Conservation (phyloP, 2,888 invertebrate genomes). For the Ommatoiulus sabulosus region DNA sequence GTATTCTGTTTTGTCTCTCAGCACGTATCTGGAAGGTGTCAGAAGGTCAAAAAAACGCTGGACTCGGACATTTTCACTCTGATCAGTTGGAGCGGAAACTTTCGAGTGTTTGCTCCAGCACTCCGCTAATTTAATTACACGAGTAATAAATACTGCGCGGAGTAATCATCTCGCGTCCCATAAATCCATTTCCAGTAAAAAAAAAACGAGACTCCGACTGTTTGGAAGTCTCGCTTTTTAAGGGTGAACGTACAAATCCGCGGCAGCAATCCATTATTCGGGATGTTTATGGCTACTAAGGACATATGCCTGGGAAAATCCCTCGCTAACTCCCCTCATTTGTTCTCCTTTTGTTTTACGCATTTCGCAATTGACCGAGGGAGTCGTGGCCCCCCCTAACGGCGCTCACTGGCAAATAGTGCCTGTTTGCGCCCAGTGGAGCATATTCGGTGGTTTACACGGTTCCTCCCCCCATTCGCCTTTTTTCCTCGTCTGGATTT, state of each 20-base stretch:
- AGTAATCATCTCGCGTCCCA: constrained; percentile 2
- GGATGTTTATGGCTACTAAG: constrained; percentile 30
- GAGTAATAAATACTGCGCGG: neutral
- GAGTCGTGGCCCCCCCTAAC: neutral
- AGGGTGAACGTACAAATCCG: neutral
- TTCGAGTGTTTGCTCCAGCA: neutral
- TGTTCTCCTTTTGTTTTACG: constrained; percentile 31
- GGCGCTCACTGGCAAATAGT: neutral
- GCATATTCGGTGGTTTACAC: constrained; percentile 21
- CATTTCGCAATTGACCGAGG: neutral
- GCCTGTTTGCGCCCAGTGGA: neutral
- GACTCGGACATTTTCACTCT: too few species aligned
- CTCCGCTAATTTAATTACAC: neutral
- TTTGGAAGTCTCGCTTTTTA: neutral
- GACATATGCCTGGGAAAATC: neutral
- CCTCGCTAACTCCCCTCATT: constrained; percentile 21
- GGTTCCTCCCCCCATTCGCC: neutral
- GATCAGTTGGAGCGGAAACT: too few species aligned
- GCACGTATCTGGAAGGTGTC: too few species aligned
- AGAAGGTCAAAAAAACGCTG: too few species aligned
- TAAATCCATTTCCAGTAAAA: neutral
- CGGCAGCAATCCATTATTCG: neutral
- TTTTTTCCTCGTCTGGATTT: neutral
- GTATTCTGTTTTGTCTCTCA: too few species aligned
- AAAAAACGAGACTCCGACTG: neutral